phyloP scores from a whole-genome alignment of 1,140 invertebrate genomes.

The Phortica variegata region DNA sequence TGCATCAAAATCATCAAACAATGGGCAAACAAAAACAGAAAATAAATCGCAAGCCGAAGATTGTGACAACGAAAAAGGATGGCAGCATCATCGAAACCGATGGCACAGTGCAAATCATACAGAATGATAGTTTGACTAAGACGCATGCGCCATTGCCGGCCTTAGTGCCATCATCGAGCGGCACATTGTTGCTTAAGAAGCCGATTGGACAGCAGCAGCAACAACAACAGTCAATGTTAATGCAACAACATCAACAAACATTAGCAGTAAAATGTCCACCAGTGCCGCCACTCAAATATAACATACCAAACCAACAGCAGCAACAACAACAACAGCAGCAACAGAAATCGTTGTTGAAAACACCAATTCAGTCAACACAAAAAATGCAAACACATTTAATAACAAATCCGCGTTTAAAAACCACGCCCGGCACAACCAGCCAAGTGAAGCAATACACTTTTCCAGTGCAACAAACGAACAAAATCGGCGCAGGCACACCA shows the following conservation, averaged over 20 bases:
- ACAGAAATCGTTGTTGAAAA: conserved; percentile 45
- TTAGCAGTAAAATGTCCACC: conserved; percentile 38
- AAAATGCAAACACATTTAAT: too few relatives aligned
- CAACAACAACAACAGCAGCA: conserved; percentile 4
- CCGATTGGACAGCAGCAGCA: background rate
- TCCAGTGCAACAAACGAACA: conserved; percentile 8
- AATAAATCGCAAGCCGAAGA: conserved; percentile 37
- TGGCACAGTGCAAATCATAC: background rate
- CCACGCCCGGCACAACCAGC: conserved; percentile 1
- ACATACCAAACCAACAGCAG: conserved; percentile 24
- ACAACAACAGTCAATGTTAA: conserved; percentile 2
- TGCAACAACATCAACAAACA: conserved; percentile 6
- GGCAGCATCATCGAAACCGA: conserved; percentile 11
- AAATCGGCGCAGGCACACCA: conserved; percentile 2
- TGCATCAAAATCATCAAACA: conserved; percentile 59
- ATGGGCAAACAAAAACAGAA: conserved; percentile 47
- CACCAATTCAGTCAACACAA: conserved; percentile 13
- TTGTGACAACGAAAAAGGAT: conserved; percentile 14
- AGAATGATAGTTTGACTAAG: background rate
- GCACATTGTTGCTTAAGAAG: conserved; percentile 12
- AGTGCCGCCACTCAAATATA: conserved; percentile 48
- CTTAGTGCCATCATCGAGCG: conserved; percentile 32
- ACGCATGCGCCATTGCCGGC: conserved; percentile 25
- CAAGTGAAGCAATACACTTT: conserved; percentile 3
- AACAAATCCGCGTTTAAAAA: too few relatives aligned